Conservation (phyloP, 1,140 invertebrate genomes). For the Neomicropteryx cornuta region DNA sequence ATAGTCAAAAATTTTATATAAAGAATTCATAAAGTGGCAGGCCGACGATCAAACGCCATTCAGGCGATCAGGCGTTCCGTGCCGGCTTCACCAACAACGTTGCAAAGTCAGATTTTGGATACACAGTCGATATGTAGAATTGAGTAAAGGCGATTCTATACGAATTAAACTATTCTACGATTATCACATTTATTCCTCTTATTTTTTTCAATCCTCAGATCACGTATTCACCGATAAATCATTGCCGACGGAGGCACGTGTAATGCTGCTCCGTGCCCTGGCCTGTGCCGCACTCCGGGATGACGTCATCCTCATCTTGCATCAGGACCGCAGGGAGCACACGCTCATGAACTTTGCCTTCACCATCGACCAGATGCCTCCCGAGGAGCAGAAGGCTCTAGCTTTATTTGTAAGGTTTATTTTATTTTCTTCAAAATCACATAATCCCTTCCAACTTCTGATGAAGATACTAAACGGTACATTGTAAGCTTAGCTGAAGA, state of each 20-base stretch:
- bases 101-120: no score
- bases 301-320: constrained; percentile 79
- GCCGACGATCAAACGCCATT: no score
- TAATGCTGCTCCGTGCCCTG: constrained; percentile 55
- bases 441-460: no score
- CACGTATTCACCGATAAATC: constrained; percentile 54
- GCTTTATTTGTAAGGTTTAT: constrained; percentile 65
- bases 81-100: no score
- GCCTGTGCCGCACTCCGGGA: constrained; percentile 72
- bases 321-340: constrained; percentile 83
- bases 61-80: no score
- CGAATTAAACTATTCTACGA: background rate
- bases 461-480: no score
- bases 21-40: no score
- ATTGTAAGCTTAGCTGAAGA: no score
- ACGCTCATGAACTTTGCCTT: constrained; percentile 82
- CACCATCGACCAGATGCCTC: constrained; percentile 66
- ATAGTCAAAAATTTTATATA: no score
- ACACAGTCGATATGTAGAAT: no score
- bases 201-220: no score
- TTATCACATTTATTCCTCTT: background rate
- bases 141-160: no score
- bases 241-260: constrained; percentile 44
- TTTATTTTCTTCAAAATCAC: background rate
- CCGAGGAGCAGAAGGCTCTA: constrained; percentile 66